Evolutionary conservation across 2,888 invertebrate species (phyloP).

Genomic region (Nudaria mundana): DNA sequence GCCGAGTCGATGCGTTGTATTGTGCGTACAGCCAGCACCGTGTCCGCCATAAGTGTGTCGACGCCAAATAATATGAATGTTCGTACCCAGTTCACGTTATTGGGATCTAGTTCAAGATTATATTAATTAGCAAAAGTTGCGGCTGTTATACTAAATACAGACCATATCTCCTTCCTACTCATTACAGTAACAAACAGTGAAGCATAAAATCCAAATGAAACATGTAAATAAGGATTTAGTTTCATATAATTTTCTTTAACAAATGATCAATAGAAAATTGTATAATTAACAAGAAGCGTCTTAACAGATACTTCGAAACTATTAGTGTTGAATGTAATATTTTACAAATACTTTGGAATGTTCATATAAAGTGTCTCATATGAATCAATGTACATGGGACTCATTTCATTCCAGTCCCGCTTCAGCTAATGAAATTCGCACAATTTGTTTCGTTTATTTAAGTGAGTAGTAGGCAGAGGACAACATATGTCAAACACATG

Average conservation of each 20-base stretch:
- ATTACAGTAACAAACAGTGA: conserved; percentile 1
- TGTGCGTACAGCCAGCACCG: no score
- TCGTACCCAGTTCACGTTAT: conserved; percentile 37
- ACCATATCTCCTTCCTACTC: conserved; percentile 8
- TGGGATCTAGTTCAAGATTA: conserved; percentile 72
- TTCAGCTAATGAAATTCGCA: conserved; percentile 20
- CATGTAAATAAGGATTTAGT: conserved; percentile 75
- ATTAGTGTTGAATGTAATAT: conserved; percentile 80
- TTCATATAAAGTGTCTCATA: conserved; percentile 77
- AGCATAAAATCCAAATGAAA: conserved; percentile 44
- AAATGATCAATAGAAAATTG: conserved; percentile 82
- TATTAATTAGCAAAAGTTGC: conserved; percentile 59
- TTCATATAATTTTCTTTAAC: conserved; percentile 82
- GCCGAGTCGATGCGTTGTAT: conserved; percentile 10
- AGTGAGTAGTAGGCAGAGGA: conserved; percentile 20
- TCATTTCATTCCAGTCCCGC: conserved; percentile 27
- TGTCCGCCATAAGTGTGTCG: conserved; percentile 12
- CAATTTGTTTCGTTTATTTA: conserved; percentile 25
- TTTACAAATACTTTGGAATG: conserved; percentile 81
- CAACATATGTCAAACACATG: conserved; percentile 40
- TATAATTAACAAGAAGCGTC: conserved; percentile 81
- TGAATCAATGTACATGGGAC: conserved; percentile 61
- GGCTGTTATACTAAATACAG: conserved; percentile 20
- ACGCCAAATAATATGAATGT: conserved; percentile 19
- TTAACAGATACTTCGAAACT: conserved; percentile 80